Conservation (phyloP, 2,888 invertebrate genomes). For the Meiosimyza decipiens region DNA sequence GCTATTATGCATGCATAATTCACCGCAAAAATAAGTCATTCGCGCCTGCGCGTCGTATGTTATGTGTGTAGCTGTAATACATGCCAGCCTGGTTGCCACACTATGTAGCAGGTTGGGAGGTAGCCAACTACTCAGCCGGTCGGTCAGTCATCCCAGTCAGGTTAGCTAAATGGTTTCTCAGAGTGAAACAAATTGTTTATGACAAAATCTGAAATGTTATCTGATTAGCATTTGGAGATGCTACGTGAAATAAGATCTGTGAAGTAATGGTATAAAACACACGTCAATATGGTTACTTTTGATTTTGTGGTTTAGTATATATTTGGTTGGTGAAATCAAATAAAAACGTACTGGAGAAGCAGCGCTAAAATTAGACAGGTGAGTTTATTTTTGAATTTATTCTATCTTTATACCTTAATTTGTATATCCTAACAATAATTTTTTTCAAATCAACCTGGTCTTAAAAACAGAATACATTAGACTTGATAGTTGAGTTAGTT, state of each 20-base stretch:
- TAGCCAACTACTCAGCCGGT: neutral
- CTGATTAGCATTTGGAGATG: neutral
- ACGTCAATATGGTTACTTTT: no score
- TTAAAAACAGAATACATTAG: no score
- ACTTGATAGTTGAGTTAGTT: no score
- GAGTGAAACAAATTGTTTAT: neutral
- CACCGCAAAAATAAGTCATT: constrained; percentile 12
- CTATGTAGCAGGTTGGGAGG: constrained; percentile 7
- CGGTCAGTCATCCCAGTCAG: neutral
- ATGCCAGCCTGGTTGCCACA: neutral
- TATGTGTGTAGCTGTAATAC: neutral
- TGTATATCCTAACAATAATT: no score
- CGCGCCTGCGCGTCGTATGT: constrained; percentile 11
- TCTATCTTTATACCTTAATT: no score
- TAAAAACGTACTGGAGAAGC: no score
- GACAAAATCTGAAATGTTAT: neutral
- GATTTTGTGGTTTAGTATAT: no score
- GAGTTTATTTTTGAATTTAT: no score
- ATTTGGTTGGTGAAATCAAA: no score
- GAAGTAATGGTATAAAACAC: neutral
- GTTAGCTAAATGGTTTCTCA: neutral
- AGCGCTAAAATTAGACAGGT: no score
- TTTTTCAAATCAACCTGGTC: no score
- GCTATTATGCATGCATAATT: constrained; percentile 32
- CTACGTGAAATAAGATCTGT: constrained; percentile 22